These are phyloP conservation scores for Tyrannus savana DNA, from an alignment of 2,113 vertebrate species.

Conservation along the genomic window DNA sequence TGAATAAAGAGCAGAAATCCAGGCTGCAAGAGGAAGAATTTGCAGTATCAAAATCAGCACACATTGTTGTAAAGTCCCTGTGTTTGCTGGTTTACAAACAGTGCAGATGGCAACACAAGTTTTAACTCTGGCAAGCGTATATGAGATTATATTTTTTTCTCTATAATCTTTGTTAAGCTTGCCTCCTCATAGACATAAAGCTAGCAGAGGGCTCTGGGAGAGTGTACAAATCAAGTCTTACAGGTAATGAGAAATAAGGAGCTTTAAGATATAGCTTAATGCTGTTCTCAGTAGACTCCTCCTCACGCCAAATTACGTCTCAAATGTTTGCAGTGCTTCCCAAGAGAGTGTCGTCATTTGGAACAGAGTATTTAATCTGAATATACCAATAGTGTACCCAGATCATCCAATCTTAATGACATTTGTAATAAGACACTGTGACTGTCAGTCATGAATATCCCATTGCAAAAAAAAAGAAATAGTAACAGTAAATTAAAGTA, in stretches of 20 bases:
- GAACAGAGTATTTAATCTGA: not conserved
- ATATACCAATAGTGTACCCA: fast-evolving
- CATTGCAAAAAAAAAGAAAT: not conserved
- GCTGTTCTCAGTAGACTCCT: not conserved
- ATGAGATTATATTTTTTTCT: not conserved
- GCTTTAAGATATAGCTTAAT: not conserved
- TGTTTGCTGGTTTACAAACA: slow-evolving; percentile 5
- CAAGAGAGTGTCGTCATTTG: fast-evolving
- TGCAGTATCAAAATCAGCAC: not conserved
- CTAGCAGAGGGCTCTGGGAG: not conserved
- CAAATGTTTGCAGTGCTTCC: not conserved
- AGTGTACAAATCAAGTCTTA: not conserved
- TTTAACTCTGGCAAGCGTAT: not conserved
- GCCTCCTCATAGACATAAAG: not conserved
- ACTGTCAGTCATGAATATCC: not conserved
- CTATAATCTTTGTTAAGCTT: not conserved
- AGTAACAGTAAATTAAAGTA: not conserved
- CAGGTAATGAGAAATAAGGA: not conserved
- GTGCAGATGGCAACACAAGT: not conserved
- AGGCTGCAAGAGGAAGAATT: not conserved
- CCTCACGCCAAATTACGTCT: not conserved
- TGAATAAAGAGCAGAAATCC: not conserved
- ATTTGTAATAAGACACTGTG: not conserved
- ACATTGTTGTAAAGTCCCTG: not conserved
- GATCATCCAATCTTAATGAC: not conserved